phyloP scores from a whole-genome alignment of 2,888 invertebrate species.

The Agrochola macilenta region DNA sequence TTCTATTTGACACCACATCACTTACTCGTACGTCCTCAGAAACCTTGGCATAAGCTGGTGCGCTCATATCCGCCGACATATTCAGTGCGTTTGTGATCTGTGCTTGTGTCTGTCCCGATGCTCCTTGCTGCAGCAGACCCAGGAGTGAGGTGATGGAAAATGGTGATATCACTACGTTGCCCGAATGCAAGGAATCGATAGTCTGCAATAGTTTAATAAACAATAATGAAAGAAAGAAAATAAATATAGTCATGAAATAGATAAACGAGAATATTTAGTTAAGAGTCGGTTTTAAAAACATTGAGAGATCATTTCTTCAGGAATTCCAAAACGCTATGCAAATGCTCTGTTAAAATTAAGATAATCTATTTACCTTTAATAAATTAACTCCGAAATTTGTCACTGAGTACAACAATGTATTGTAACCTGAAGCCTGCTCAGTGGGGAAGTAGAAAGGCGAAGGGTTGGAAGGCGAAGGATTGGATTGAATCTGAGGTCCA shows the following conservation, averaged over 20 bases:
- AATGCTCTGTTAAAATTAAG: neutral
- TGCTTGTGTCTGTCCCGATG: slow-evolving; percentile 76
- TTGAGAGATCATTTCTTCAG: neutral
- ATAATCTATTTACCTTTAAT: slow-evolving; percentile 74
- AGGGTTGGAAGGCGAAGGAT: neutral
- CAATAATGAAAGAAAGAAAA: neutral
- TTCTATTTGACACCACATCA: neutral
- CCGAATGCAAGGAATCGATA: slow-evolving; percentile 65
- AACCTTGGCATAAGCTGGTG: slow-evolving; percentile 71
- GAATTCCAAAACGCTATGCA: neutral
- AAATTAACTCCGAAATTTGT: slow-evolving; percentile 79
- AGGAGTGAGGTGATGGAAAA: slow-evolving; percentile 85
- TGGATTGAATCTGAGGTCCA: slow-evolving; percentile 2
- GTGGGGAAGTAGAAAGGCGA: neutral
- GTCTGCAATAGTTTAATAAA: slow-evolving; percentile 58
- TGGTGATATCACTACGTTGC: slow-evolving; percentile 86
- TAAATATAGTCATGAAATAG: neutral
- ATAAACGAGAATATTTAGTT: neutral
- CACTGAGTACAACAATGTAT: slow-evolving; percentile 66
- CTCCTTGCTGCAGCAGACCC: slow-evolving; percentile 87
- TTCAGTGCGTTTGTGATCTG: slow-evolving; percentile 80
- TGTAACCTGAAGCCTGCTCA: slow-evolving; percentile 27
- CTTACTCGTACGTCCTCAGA: slow-evolving; percentile 76
- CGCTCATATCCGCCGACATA: slow-evolving; percentile 73
- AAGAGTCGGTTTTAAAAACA: neutral